Base-by-base conservation (phyloP, 2,888 invertebrate genomes). In the Andrena haemorrhoa region DNA sequence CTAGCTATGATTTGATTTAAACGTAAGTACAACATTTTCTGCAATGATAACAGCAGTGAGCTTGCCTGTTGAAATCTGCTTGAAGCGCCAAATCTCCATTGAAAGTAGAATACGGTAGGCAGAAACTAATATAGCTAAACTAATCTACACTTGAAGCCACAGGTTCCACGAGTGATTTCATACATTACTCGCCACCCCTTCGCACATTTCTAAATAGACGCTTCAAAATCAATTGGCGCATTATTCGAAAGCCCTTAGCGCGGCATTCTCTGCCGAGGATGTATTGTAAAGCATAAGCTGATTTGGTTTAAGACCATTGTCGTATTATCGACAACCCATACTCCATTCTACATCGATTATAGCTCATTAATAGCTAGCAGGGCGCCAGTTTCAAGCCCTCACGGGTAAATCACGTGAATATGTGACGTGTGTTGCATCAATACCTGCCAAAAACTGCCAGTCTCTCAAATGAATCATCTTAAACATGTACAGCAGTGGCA, bases 351-450 rank as follows among this genome's bases (percentile, higher is more conserved):
- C 51, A 7, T 35, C 61, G 63, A 53, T 70, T 53, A 70, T 53
- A 26, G 49, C 35, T 12, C 61, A 3, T 61, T 69, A 63, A 60
- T 73, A 29, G 53, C 23, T 41, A 33, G 10, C 23, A 23, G 23
- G 23, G 23, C 5, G 71, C 49, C 60, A 63, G 29, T 47, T 51
- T 49, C 7, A 53, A 72, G 53, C 35, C 56, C 35, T 53, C 26
- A 53, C 29, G 61, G 31, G 23, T 63, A 61, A 41, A 16, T 33
- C 71, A 71, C 31, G 7, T 12, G 29, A 64, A 64, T 31, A 71
- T 47, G 47, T 49, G 60, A 74, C 12, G 23, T 47, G 35, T 31
- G 47, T 60, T 66, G 33, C 74, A 68, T 68, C 74, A 31, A 66
- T 33, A 33, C 29, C 51, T 58, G 16, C 31, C 26, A 31, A 75